Evolutionary conservation across 2,888 invertebrate genomes (phyloP).

Genomic region (Stenichneumon culpator): DNA sequence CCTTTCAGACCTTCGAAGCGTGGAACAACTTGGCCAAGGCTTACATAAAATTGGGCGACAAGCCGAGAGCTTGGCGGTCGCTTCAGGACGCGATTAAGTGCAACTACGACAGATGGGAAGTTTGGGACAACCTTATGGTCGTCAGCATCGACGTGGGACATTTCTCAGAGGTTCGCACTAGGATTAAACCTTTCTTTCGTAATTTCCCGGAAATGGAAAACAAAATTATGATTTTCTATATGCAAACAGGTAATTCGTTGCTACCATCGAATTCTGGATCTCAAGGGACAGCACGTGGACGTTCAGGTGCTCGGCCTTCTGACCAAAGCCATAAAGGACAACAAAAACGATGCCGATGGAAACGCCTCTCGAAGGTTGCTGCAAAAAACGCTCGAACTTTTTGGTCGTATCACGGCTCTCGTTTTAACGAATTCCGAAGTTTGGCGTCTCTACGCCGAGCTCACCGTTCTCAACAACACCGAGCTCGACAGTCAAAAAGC

Average conservation of each 20-base stretch:
- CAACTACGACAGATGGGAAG: constrained; percentile 97
- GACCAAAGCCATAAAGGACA: constrained; percentile 89
- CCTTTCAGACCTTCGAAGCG: constrained; percentile 94
- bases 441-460: constrained; percentile 93
- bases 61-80: constrained; percentile 93
- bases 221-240: constrained; percentile 39
- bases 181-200: background rate
- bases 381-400: constrained; percentile 88
- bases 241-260: constrained; percentile 89
- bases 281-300: constrained; percentile 93
- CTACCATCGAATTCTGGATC: constrained; percentile 93
- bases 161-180: constrained; percentile 89
- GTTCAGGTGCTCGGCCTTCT: constrained; percentile 91
- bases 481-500: constrained; percentile 84
- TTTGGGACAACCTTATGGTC: constrained; percentile 97
- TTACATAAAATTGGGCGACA: constrained; percentile 95
- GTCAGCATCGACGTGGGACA: constrained; percentile 95
- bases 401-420: constrained; percentile 91
- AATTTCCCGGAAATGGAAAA: background rate
- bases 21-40: constrained; percentile 99
- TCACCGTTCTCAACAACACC: constrained; percentile 86
- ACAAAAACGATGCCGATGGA: constrained; percentile 87
- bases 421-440: constrained; percentile 90
- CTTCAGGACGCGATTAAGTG: constrained; percentile 96
- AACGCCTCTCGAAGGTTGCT: constrained; percentile 79